Evolutionary conservation across 92 coral and sea anemone genomes (phyloP), one percentile per base, ranked within the genome.

Genomic region (Paramuricea clavata): DNA sequence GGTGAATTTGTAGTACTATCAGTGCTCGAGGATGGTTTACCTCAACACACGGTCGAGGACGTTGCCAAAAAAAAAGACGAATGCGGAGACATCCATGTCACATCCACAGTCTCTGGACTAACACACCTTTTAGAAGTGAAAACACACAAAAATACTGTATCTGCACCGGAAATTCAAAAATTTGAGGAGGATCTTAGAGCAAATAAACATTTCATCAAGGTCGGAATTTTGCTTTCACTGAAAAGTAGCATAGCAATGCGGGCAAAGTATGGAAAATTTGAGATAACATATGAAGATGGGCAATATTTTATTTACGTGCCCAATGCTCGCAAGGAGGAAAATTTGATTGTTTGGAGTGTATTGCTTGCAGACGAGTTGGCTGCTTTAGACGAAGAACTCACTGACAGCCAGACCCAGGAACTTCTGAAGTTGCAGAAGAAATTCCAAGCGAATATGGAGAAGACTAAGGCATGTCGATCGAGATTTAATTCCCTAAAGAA

Each of bases 311-410:
- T 90, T 22, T 90, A 87, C 75, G 88, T 90, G 4, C 93, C 93
- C 47, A 90, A 90, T 52, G 91, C 92, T 12, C 82, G 59, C 43
- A n/a, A 17, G 41, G 86, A 90, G 12, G 82, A 90, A 41, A 23
- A 82, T 62, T 30, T 90, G 76, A 90, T 90, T 26, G 85, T 82
- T 41, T 90, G 93, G 91, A 90, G 91, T 71, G 91, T 87, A 13
- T 44, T 90, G 35, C 70, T 90, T 32, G 93, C 93, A 0, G 86
- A 76, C 19, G 85, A 90, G 77, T 12, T 90, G 76, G 81, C 35
- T 13, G 39, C 54, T 30, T 13, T 82, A 26, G 64, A 69, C 8
- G 79, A 81, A 8, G 91, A 76, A 15, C 69, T 87, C 23, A 54
- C 71, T 12, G 82, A 87, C 23, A 57, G 41, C 4, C 67, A 90